Evolutionary conservation across 35 echinoderm and acorn worm species (phyloP).

Genomic region (Ptychodera flava): DNA sequence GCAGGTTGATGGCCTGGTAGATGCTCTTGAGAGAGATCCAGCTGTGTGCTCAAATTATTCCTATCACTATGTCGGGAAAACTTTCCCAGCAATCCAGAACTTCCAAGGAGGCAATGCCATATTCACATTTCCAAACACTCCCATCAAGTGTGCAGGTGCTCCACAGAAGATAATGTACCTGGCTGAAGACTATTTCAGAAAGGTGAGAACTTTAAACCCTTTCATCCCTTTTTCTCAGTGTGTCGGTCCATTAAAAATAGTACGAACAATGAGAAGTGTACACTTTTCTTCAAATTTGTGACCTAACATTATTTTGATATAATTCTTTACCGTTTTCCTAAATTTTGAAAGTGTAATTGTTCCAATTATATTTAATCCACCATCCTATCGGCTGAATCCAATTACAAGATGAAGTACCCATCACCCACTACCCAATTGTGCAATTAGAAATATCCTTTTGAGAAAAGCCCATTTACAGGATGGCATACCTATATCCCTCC

Average conservation of each 20-base stretch:
- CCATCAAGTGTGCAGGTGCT: constrained; percentile 92
- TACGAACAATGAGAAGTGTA: background rate
- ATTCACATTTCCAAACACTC: constrained; percentile 80
- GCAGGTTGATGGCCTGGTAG: constrained; percentile 80
- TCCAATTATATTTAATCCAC: too few relatives aligned
- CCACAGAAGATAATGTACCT: constrained; percentile 99
- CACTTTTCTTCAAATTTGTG: too few relatives aligned
- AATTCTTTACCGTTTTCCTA: too few relatives aligned
- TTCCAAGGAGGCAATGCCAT: constrained; percentile 92
- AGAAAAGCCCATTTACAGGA: too few relatives aligned
- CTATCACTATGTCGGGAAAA: constrained; percentile 76
- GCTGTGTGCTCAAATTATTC: constrained; percentile 97
- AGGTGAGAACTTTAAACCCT: constrained; percentile 27
- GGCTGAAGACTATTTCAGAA: constrained; percentile 86
- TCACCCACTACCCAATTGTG: too few relatives aligned
- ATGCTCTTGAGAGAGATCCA: constrained; percentile 74
- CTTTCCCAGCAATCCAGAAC: constrained; percentile 76
- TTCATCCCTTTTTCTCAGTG: background rate
- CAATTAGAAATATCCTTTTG: too few relatives aligned
- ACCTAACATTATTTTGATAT: too few relatives aligned
- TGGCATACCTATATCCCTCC: too few relatives aligned
- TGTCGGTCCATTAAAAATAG: background rate
- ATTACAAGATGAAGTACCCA: too few relatives aligned
- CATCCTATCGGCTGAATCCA: too few relatives aligned
- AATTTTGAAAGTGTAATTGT: too few relatives aligned